Evolutionary conservation across 1,140 invertebrate genomes (phyloP).

Genomic region (Drosophila busckii): DNA sequence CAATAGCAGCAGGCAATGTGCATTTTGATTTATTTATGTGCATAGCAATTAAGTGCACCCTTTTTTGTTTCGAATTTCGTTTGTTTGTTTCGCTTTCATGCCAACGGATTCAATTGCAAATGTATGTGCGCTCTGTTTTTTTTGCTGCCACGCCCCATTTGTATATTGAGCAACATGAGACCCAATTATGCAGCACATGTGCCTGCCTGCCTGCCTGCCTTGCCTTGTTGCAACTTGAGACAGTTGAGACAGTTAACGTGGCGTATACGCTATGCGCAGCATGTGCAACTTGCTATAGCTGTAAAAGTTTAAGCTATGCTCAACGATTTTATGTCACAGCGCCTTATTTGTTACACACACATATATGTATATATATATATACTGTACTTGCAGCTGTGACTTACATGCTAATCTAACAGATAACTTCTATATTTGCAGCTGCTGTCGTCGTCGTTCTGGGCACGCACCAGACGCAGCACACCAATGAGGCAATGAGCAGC

Average conservation of each 20-base stretch:
- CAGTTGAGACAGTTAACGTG: constrained; percentile 21
- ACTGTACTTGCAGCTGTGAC: constrained; percentile 7
- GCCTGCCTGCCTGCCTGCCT: constrained; percentile 22
- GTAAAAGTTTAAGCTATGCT: constrained; percentile 23
- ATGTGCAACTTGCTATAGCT: constrained; percentile 19
- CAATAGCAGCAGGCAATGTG: too few relatives aligned
- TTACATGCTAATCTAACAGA: constrained; percentile 17
- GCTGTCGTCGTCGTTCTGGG: constrained; percentile 19
- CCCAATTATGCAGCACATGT: constrained; percentile 66
- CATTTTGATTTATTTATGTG: constrained; percentile 4
- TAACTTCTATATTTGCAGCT: constrained; percentile 14
- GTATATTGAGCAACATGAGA: constrained; percentile 66
- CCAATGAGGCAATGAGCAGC: constrained; percentile 34
- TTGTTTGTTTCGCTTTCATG: constrained; percentile 3
- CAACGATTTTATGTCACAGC: constrained; percentile 27
- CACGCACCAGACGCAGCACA: constrained; percentile 9
- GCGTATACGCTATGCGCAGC: constrained; percentile 53
- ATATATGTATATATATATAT: constrained; percentile 17
- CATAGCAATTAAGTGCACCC: background rate
- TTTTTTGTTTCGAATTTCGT: constrained; percentile 11
- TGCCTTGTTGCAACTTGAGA: constrained; percentile 16
- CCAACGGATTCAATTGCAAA: too few relatives aligned
- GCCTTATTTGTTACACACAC: too few relatives aligned
- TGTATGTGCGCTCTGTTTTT: too few relatives aligned
- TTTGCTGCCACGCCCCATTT: constrained; percentile 12